Conservation (phyloP, 2,888 invertebrate species). For the Chironomus riparius region DNA sequence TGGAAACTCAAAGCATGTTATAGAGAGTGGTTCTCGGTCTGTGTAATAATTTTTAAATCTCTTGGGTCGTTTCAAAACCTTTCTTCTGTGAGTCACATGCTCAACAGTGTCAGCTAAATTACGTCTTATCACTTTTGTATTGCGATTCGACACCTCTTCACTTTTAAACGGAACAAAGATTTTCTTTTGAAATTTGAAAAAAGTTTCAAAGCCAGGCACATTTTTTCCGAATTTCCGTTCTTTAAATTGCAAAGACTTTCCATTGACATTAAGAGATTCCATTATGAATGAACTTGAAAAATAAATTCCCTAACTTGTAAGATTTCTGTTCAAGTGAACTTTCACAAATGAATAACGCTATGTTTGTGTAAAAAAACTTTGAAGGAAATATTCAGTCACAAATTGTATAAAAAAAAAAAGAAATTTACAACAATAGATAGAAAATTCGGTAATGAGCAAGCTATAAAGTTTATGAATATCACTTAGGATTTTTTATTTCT, state of each 20-base stretch:
- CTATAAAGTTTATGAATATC: too few relatives aligned
- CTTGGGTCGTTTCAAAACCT: constrained; percentile 20
- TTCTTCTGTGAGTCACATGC: not conserved
- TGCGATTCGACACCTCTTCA: not conserved
- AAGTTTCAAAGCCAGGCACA: not conserved
- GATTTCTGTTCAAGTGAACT: too few relatives aligned
- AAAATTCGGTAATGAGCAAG: too few relatives aligned
- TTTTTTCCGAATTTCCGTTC: not conserved
- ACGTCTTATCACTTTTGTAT: not conserved
- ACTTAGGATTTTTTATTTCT: too few relatives aligned
- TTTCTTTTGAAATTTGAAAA: constrained; percentile 1
- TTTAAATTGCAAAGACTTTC: not conserved
- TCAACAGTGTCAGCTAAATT: constrained; percentile 1
- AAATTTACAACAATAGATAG: too few relatives aligned
- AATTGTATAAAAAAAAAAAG: too few relatives aligned
- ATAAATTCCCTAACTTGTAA: too few relatives aligned
- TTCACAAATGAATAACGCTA: too few relatives aligned
- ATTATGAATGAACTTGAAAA: not conserved
- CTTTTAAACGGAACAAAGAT: not conserved
- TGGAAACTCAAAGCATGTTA: constrained; percentile 17
- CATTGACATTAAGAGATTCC: not conserved
- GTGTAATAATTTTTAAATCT: constrained; percentile 22
- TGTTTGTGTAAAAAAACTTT: too few relatives aligned
- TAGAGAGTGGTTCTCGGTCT: not conserved
- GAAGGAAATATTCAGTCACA: too few relatives aligned